These are phyloP conservation scores for Anguilla rostrata DNA, from an alignment of 2,113 vertebrate species.

Conservation along the genomic window DNA sequence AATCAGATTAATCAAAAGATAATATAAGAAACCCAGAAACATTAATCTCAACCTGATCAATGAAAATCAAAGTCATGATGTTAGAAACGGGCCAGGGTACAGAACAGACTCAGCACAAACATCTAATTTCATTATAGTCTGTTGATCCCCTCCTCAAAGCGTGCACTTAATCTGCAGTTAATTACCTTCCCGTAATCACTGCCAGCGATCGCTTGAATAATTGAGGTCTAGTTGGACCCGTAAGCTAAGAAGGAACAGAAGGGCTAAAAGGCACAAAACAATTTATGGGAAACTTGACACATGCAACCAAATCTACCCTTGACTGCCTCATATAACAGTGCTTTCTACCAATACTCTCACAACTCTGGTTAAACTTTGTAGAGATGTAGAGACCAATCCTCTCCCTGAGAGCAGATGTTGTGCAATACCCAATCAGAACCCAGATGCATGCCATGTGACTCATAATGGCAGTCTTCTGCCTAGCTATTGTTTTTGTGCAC, in stretches of 20 bases:
- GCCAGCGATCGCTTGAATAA: conserved; percentile 13
- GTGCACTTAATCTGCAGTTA: conserved; percentile 25
- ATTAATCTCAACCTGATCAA: background rate
- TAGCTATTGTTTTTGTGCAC: no score
- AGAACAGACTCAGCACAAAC: background rate
- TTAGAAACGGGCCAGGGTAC: background rate
- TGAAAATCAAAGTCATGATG: background rate
- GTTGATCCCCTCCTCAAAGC: conserved; percentile 5
- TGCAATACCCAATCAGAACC: background rate
- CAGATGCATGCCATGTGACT: background rate
- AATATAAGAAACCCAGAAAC: background rate
- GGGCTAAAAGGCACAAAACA: background rate
- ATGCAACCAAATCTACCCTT: background rate
- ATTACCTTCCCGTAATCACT: conserved; percentile 20
- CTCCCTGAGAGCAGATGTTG: background rate
- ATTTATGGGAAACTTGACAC: background rate
- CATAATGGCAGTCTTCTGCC: no score
- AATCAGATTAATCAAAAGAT: background rate
- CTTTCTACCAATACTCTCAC: background rate
- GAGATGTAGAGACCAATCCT: background rate
- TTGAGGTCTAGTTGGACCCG: conserved; percentile 12
- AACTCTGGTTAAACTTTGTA: background rate
- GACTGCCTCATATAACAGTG: background rate
- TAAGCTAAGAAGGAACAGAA: background rate
- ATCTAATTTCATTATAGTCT: conserved; percentile 7